Evolutionary conservation across 2,888 invertebrate species (phyloP), one percentile per base, ranked within the genome.

Genomic region (Ctena decussata): DNA sequence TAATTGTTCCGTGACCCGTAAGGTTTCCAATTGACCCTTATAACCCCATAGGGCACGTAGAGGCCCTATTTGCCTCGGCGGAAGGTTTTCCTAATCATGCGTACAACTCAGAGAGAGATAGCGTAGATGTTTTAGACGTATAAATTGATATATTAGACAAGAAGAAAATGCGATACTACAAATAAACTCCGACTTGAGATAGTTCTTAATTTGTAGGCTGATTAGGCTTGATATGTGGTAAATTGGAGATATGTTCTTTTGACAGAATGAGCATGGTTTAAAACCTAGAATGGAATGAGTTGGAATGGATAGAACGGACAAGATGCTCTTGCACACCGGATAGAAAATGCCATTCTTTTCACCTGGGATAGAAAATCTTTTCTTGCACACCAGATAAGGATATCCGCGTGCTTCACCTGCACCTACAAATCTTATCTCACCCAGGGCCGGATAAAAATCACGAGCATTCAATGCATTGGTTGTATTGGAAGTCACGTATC

Each of bases 1-100:
- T 84, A 82, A 82, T 84, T 80, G 74, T 41, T 73, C 60, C 30
- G 70, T 84, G 88, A 88, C 71, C 88, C 88, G 78, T 82, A 80
- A 39, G 57, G 30, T 76, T 46, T 75, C 44, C 71, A 77, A 82
- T 74, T 86, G 85, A 88, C 79, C 88, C 88, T 24, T 71, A 80
- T 70, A 81, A 82, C 82, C 79, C 74, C 35, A 65, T n/a, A 74
- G 85, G 84, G 77, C 85, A 86, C 84, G 84, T 85, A 86, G 72
- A 39, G 72, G 76, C 53, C 70, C 71, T 73, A 35, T 71, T 65
- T 65, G 72, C 79, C 79, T 72, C 83, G 76, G 72, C 74, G 72
- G 39, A 74, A 79, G 83, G 80, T 60, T 65, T 69, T 65, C 65
- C 37, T 79, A 88, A 82, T 88, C 88, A 84, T 74, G 74, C 88